A percentile compares a stretch with the other conserved stretches of the same genome.
Evolutionary conservation across 2,888 invertebrate genomes (phyloP).

Genomic region (Platycnemis pennipes): DNA sequence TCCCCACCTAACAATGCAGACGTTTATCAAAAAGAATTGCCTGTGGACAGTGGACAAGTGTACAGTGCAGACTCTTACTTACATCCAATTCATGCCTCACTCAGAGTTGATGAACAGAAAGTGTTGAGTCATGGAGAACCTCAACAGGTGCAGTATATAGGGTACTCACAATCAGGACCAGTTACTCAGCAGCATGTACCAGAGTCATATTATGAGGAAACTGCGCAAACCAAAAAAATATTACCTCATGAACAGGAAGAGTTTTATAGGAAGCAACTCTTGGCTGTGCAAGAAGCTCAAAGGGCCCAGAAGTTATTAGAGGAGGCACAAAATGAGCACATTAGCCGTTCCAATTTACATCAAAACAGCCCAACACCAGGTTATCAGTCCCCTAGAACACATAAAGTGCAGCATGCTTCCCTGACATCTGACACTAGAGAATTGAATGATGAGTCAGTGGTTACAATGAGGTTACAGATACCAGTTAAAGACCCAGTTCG

Average conservation of each 20-base stretch:
- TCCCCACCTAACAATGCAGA: constrained; percentile 12
- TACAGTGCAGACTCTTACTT: constrained; percentile 53
- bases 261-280: constrained; percentile 46
- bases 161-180: not conserved
- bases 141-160: not conserved
- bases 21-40: not conserved
- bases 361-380: not conserved
- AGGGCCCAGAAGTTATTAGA: not conserved
- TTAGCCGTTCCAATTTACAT: not conserved
- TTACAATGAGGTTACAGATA: constrained; percentile 79
- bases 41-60: constrained; percentile 35
- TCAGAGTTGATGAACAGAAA: not conserved
- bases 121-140: not conserved
- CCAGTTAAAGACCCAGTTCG: constrained; percentile 73
- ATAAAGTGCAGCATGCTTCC: constrained; percentile 49
- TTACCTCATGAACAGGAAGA: constrained; percentile 44
- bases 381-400: not conserved
- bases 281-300: constrained; percentile 52
- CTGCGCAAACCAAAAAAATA: not conserved
- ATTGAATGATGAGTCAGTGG: constrained; percentile 73
- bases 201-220: not conserved
- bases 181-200: not conserved
- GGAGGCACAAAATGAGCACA: constrained; percentile 48
- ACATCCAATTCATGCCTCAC: constrained; percentile 40
- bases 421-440: constrained; percentile 54